Evolutionary conservation across 30 jellyfish, hydroid and myxozoan genomes (phyloP).

Genomic region (Calvadosia cruxmelitensis): DNA sequence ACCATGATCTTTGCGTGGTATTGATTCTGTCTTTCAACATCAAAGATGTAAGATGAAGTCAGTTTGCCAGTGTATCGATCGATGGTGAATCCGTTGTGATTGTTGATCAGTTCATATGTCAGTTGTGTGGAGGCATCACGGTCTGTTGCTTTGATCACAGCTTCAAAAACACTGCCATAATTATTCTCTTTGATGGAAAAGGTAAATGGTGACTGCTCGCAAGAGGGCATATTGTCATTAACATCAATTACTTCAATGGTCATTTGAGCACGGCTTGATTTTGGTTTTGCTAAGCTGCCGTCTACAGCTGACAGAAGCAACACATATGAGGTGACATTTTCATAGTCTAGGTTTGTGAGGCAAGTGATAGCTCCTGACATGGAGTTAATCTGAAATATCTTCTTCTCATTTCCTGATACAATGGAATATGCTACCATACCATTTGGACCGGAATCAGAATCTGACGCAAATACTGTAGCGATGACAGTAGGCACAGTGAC

Average conservation of each 20-base stretch:
- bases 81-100: neutral
- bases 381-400: constrained; percentile 10
- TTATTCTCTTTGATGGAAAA: neutral
- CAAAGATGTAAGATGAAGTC: neutral
- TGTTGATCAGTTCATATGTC: neutral
- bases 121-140: neutral
- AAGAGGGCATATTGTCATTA: constrained; percentile 46
- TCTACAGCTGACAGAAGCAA: constrained; percentile 27
- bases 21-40: neutral
- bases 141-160: neutral
- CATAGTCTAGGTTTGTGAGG: constrained; percentile 30
- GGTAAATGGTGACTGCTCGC: neutral
- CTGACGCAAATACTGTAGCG: constrained; percentile 26
- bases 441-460: constrained; percentile 39
- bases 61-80: neutral
- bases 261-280: constrained; percentile 17
- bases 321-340: constrained; percentile 11
- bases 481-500: constrained; percentile 14
- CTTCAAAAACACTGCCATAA: neutral
- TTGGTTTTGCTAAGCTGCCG: constrained; percentile 10
- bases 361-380: constrained; percentile 25
- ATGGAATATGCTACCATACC: constrained; percentile 22
- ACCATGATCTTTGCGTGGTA: too few relatives aligned
- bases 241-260: constrained; percentile 26
- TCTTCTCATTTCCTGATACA: constrained; percentile 18